Conservation (phyloP, 2,888 invertebrate genomes). For the Chalcosyrphus nemorum region DNA sequence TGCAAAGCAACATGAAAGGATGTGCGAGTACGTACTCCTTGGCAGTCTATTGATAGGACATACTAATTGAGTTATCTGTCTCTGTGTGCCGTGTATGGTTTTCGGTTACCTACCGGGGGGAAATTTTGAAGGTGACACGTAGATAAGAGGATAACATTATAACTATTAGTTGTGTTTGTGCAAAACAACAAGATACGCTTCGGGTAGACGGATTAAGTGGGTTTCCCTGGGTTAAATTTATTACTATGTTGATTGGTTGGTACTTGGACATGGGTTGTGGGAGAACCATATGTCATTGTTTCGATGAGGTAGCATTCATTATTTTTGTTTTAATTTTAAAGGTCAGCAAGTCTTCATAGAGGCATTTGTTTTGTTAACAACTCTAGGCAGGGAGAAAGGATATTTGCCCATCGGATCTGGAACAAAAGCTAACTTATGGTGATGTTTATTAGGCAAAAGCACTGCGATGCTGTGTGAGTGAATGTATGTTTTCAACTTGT, state of each 20-base stretch:
- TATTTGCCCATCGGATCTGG: too few species aligned
- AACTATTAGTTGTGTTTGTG: conserved; percentile 11
- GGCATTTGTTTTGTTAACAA: too few species aligned
- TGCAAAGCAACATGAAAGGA: not conserved
- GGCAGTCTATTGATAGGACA: conserved; percentile 23
- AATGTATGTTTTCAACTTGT: too few species aligned
- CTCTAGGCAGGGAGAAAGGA: too few species aligned
- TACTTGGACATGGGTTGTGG: not conserved
- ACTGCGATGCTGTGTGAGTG: too few species aligned
- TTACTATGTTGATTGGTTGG: not conserved
- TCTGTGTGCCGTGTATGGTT: not conserved
- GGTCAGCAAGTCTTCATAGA: too few species aligned
- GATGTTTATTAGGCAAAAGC: too few species aligned
- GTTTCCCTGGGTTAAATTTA: not conserved
- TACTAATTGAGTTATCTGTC: conserved; percentile 42
- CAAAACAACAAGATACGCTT: conserved; percentile 3
- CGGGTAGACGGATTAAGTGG: conserved; percentile 5
- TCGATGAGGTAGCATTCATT: too few species aligned
- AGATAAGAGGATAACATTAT: conserved; percentile 23
- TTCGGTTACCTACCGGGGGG: not conserved
- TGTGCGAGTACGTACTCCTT: conserved; percentile 12
- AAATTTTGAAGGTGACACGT: conserved; percentile 3
- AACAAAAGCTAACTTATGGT: too few species aligned
- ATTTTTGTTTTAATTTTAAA: too few species aligned
- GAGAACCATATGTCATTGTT: too few species aligned